Evolutionary conservation across 1,140 invertebrate species (phyloP).

Genomic region (Hermetia illucens): DNA sequence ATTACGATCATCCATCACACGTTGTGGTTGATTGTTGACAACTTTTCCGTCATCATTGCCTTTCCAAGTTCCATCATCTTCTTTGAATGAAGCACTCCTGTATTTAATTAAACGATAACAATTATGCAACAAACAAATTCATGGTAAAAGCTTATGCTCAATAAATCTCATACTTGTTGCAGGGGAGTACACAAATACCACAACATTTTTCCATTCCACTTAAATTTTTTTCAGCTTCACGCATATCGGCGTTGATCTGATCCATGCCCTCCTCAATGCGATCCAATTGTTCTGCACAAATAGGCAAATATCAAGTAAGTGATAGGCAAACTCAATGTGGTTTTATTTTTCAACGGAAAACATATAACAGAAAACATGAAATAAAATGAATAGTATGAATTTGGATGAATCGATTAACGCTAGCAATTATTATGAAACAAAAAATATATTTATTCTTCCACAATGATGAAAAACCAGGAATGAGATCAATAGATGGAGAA

Average conservation of each 20-base stretch:
- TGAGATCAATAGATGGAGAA: too few relatives aligned
- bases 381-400: too few relatives aligned
- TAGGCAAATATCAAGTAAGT: too few relatives aligned
- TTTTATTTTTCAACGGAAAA: too few relatives aligned
- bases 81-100: conserved; percentile 67
- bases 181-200: conserved; percentile 92
- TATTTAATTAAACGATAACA: conserved; percentile 5
- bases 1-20: conserved; percentile 92
- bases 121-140: not conserved
- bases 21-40: conserved; percentile 91
- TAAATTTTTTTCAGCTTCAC: conserved; percentile 96
- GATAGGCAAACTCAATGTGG: not conserved
- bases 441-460: too few relatives aligned
- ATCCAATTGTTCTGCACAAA: conserved; percentile 90
- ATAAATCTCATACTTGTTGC: conserved; percentile 85
- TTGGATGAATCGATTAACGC: too few relatives aligned
- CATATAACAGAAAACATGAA: too few relatives aligned
- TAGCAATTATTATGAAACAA: too few relatives aligned
- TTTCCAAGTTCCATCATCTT: conserved; percentile 97
- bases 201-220: conserved; percentile 99
- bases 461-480: too few relatives aligned
- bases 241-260: conserved; percentile 98
- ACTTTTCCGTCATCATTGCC: conserved; percentile 97
- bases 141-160: too few relatives aligned
- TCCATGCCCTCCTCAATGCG: conserved; percentile 99